Conservation (phyloP, 2,888 invertebrate genomes). For the Aromia moschata region DNA sequence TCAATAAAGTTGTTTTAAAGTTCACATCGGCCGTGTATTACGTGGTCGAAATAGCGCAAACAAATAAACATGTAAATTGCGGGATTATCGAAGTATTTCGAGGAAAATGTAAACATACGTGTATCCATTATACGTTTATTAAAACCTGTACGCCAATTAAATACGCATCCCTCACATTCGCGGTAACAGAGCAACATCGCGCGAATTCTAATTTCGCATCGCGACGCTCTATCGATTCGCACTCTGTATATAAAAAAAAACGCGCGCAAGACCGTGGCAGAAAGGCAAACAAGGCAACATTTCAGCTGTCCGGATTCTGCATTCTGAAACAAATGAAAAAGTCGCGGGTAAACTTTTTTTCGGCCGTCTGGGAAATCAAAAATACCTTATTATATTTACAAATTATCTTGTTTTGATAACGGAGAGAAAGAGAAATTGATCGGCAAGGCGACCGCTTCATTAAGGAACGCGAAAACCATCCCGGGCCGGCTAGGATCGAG, state of each 20-base stretch:
- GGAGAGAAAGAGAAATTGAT: background rate
- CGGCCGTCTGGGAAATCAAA: slow-evolving; percentile 10
- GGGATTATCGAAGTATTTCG: no score
- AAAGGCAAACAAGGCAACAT: slow-evolving; percentile 4
- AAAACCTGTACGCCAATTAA: no score
- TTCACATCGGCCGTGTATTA: no score
- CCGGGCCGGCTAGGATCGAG: background rate
- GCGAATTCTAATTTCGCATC: no score
- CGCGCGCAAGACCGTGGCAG: background rate
- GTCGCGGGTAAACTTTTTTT: background rate
- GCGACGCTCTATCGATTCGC: no score
- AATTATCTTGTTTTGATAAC: slow-evolving; percentile 7
- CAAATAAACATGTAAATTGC: no score
- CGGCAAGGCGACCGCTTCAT: slow-evolving; percentile 3
- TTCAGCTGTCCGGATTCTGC: background rate
- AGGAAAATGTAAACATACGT: no score
- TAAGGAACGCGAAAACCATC: background rate
- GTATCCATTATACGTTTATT: no score
- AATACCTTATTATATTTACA: slow-evolving; percentile 6
- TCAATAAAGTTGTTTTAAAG: no score
- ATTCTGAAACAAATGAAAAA: slow-evolving; percentile 12
- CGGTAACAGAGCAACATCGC: no score
- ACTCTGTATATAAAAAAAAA: background rate
- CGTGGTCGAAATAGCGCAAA: no score
- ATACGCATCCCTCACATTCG: no score